Evolutionary conservation across 1,140 invertebrate species (phyloP).

Genomic region (Diorhabda carinulata): DNA sequence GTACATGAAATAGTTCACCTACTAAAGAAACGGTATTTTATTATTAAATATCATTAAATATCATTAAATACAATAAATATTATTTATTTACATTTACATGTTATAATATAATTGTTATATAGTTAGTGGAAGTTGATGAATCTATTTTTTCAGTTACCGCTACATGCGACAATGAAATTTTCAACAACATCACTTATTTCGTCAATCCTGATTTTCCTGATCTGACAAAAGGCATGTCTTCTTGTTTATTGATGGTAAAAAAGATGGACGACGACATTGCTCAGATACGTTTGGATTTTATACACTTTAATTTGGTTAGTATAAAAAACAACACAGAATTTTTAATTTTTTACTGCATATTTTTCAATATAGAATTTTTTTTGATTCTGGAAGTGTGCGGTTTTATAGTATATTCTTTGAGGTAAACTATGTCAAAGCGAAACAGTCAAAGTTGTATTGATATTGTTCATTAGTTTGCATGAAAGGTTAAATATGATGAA

Average conservation of each 20-base stretch:
- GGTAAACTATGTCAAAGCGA: no score
- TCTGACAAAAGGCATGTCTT: slow-evolving; percentile 59
- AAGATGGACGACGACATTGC: slow-evolving; percentile 70
- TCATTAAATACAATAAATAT: neutral
- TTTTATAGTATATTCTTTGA: no score
- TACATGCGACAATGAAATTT: slow-evolving; percentile 69
- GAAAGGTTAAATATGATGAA: no score
- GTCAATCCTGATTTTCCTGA: slow-evolving; percentile 78
- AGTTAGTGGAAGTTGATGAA: neutral
- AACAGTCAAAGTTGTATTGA: no score
- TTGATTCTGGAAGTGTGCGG: no score
- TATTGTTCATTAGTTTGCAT: no score
- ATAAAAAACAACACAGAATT: neutral
- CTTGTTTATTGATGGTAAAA: slow-evolving; percentile 63
- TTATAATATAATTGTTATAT: no score
- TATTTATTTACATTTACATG: neutral
- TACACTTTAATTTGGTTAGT: slow-evolving; percentile 76
- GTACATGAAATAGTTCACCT: no score
- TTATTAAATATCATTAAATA: neutral
- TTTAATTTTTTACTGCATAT: no score
- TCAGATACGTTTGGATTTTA: slow-evolving; percentile 72
- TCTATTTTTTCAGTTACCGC: slow-evolving; percentile 60
- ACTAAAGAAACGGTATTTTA: no score
- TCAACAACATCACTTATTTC: slow-evolving; percentile 82
- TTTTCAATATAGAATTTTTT: no score